Evolutionary conservation across 2,113 vertebrate species (phyloP).

Genomic region (Gymnorhina tibicen): DNA sequence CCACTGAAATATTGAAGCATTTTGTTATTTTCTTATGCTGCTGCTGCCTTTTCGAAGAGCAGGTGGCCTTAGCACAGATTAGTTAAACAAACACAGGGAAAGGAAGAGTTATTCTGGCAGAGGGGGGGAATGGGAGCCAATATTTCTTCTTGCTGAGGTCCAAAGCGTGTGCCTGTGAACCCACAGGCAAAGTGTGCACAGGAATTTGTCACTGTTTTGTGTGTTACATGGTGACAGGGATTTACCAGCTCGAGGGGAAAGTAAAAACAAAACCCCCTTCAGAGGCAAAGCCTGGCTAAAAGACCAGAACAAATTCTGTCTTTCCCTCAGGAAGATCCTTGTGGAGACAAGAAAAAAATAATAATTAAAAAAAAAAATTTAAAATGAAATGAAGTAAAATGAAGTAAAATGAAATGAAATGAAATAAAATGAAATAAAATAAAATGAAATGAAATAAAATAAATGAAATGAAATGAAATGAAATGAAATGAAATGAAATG

Average conservation of each 20-base stretch:
- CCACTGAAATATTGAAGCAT: neutral
- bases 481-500: neutral
- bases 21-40: neutral
- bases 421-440: neutral
- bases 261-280: neutral
- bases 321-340: neutral
- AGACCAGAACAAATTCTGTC: neutral
- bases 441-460: no score
- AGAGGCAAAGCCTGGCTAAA: neutral
- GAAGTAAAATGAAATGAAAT: no score
- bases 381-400: neutral
- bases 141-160: neutral
- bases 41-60: neutral
- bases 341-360: neutral
- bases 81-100: neutral
- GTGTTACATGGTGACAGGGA: neutral
- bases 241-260: neutral
- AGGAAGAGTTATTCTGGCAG: conserved; percentile 11
- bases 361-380: no score
- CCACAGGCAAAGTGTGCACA: neutral
- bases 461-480: no score
- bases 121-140: neutral
- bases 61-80: neutral
- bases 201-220: neutral
- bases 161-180: neutral